phyloP scores from a whole-genome alignment of 2,113 vertebrate species.

The Hippocampus mohnikei region DNA sequence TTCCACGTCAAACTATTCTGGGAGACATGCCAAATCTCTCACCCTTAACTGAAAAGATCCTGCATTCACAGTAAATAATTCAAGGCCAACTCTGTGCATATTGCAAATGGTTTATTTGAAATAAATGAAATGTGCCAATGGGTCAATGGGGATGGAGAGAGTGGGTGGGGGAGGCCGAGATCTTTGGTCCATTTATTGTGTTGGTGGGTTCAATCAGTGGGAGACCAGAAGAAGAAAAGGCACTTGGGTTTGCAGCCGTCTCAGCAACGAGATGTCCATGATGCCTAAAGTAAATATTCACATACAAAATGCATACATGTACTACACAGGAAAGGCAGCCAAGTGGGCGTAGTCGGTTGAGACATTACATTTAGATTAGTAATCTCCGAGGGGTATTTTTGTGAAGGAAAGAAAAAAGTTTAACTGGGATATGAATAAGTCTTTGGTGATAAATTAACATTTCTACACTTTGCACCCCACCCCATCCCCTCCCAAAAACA shows the following conservation, averaged over 20 bases:
- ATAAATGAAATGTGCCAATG: constrained; percentile 76
- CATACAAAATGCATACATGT: constrained; percentile 71
- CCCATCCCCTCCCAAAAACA: no score
- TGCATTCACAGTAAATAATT: background rate
- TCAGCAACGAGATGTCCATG: constrained; percentile 51
- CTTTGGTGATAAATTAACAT: background rate
- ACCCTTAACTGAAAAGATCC: background rate
- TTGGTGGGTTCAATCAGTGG: constrained; percentile 39
- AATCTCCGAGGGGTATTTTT: constrained; percentile 18
- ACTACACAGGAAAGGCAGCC: constrained; percentile 57
- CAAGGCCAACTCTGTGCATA: constrained; percentile 32
- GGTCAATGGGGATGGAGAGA: constrained; percentile 52
- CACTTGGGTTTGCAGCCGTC: constrained; percentile 78
- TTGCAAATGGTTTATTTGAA: constrained; percentile 75
- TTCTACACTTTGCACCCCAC: no score
- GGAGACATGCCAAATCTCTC: no score
- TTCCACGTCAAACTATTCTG: no score
- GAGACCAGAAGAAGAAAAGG: constrained; percentile 68
- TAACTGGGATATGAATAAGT: background rate
- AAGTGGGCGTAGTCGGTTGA: no score
- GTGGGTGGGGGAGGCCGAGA: constrained; percentile 47
- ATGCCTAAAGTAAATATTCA: constrained; percentile 64
- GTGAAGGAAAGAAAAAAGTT: background rate
- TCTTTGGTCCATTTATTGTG: constrained; percentile 73
- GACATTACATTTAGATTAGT: no score